Base-by-base conservation (phyloP, 2,113 vertebrate species). In the Erinaceus europaeus region DNA sequence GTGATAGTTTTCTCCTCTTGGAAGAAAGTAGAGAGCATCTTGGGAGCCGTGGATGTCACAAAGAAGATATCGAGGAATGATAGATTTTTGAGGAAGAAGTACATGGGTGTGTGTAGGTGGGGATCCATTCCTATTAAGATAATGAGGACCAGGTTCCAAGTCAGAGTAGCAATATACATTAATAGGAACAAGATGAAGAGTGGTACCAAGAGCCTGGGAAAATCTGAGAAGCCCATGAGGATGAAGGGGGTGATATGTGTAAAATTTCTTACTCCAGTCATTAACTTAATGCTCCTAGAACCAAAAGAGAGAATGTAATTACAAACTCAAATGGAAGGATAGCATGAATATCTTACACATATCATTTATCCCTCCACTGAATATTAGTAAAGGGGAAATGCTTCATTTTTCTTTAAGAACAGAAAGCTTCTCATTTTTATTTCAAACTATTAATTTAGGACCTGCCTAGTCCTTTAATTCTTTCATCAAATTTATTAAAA, bases 191-290 rank as follows among this genome's bases (percentile, higher is more conserved):
- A 1, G 1, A 4, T 40, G 40, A 92, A 93, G 7, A 95, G 84
- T 1, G 72, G 4, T 18, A 0, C 2, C 48, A 3, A 29, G 86
- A 91, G 53, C 44, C 42, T 62, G 3, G 90, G 82, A 0, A 91
- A 90, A 44, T 94, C 91, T 21, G 91, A 94, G 71, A 95, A 91
- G 13, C 93, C 89, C 42, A 95, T 44, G 1, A 95, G 80, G 20
- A 90, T 67, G 29, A 94, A 91, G 0, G 80, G 4, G 1, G 32
- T 79, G 64, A 84, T 21, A 6, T 65, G 13, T 68, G 89, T 93
- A 18, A 25, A 32, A 50, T 93, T 95, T 77, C 34, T 34, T 78
- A 5, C 7, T 0, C 1, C 3, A 34, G 0, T n/a, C 91, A 94
- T 93, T 76, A 55, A 3, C 18, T 84, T 11, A 0, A 2, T 75